phyloP scores from a whole-genome alignment of 1,140 invertebrate species.

The Diorhabda sublineata region DNA sequence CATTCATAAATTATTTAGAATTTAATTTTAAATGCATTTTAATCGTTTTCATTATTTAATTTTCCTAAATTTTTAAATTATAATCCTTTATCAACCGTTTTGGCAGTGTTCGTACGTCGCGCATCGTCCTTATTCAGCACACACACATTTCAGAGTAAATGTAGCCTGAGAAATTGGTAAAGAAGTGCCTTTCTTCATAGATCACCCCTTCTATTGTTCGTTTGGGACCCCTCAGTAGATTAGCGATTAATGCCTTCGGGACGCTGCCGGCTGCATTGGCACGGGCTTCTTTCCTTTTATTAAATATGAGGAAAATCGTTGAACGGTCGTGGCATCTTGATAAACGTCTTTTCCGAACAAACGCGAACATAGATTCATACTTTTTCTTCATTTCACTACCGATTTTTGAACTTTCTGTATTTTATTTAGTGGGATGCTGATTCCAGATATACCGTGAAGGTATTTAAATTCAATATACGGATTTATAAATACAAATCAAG shows the following conservation, averaged over 20 bases:
- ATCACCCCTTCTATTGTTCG: conserved; percentile 43
- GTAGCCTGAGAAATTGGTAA: conserved; percentile 48
- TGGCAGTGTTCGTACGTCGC: conserved; percentile 11
- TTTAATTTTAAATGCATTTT: too few relatives aligned
- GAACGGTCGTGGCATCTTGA: conserved; percentile 36
- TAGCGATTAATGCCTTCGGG: conserved; percentile 47
- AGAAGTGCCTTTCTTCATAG: conserved; percentile 47
- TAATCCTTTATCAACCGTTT: not conserved
- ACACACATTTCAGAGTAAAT: conserved; percentile 46
- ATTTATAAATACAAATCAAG: not conserved
- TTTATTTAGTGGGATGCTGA: not conserved
- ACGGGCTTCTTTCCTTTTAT: conserved; percentile 38
- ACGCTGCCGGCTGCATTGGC: conserved; percentile 39
- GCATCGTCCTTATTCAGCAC: conserved; percentile 32
- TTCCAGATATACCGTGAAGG: not conserved
- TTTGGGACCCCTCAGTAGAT: conserved; percentile 38
- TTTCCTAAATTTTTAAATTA: not conserved
- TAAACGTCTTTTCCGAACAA: conserved; percentile 40
- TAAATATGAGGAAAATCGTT: conserved; percentile 41
- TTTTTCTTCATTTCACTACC: not conserved
- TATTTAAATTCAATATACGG: not conserved
- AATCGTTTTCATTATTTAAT: too few relatives aligned
- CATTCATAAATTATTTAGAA: too few relatives aligned
- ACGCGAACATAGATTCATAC: conserved; percentile 9
- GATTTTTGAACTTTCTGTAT: not conserved